phyloP scores from a whole-genome alignment of 2,888 invertebrate species.

The Selenia dentaria region DNA sequence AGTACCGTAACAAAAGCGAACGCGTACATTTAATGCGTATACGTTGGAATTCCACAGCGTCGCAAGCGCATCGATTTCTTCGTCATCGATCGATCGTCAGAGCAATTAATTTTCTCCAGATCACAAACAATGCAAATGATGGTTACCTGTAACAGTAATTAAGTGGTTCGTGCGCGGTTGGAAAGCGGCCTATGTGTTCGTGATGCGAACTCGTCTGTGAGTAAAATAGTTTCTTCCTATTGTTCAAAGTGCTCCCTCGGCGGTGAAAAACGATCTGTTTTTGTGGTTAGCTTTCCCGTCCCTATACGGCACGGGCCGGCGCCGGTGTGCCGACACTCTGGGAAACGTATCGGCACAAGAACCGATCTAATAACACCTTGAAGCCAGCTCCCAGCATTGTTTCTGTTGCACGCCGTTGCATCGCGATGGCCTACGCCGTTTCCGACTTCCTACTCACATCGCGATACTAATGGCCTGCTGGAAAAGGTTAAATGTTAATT shows the following conservation, averaged over 20 bases:
- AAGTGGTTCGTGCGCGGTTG: slow-evolving; percentile 61
- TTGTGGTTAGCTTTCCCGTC: slow-evolving; percentile 67
- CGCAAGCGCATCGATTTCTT: slow-evolving; percentile 57
- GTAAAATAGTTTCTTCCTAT: slow-evolving; percentile 77
- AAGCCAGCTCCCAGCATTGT: slow-evolving; percentile 53
- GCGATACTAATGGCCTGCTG: slow-evolving; percentile 17
- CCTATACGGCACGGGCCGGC: slow-evolving; percentile 32
- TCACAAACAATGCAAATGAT: slow-evolving; percentile 78
- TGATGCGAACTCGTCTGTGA: slow-evolving; percentile 63
- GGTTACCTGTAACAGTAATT: slow-evolving; percentile 72
- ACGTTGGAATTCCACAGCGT: slow-evolving; percentile 33
- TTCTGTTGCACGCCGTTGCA: slow-evolving; percentile 10
- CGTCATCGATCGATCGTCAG: slow-evolving; percentile 53
- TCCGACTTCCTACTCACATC: slow-evolving; percentile 30
- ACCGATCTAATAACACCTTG: slow-evolving; percentile 47
- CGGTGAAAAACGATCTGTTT: slow-evolving; percentile 58
- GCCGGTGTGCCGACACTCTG: slow-evolving; percentile 34
- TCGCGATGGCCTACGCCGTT: slow-evolving; percentile 24
- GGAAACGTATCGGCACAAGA: slow-evolving; percentile 46
- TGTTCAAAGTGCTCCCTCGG: slow-evolving; percentile 57
- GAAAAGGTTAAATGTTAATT: slow-evolving; percentile 8
- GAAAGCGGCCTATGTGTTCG: slow-evolving; percentile 73
- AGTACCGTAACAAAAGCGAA: slow-evolving; percentile 37
- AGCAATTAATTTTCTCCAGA: slow-evolving; percentile 77
- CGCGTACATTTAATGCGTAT: slow-evolving; percentile 37